Evolutionary conservation across 2,888 invertebrate genomes (phyloP), one percentile per base, ranked within the genome.

Genomic region (Eueremaeus valkanovi): DNA sequence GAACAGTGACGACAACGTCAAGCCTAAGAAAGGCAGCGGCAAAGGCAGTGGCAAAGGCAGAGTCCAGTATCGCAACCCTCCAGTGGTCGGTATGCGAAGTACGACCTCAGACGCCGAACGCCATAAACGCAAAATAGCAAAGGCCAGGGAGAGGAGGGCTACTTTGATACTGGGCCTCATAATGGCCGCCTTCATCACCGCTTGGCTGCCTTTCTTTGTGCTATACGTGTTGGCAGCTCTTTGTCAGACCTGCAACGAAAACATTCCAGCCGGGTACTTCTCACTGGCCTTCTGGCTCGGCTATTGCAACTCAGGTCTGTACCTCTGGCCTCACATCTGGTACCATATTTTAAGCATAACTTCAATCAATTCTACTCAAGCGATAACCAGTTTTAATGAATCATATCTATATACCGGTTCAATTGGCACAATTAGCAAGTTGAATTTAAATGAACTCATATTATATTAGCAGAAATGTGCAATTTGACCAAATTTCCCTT

Each of bases 121-220:
- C 79, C 95, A 96, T 83, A 95, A 95, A 85, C 88, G 94, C 76
- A 88, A 95, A 81, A 87, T 97, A 81, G 96, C 96, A 0, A 88
- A 95, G 79, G 95, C 96, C 81, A 93, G 95, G 83, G 98, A 99
- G 85, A 92, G 98, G 81, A 87, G 98, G 66, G 98, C 99, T 1
- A 98, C 97, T 0, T 86, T 99, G 31, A 96, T 99, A 79, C 86
- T 99, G 79, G 98, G 98, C 51, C 88, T 99, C 77, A 97, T 99
- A 80, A 95, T 99, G 93, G 96, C 95, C 78, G 95, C 96, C 80
- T 99, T 99, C 84, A 97, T 98, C 81, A 91, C 95, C 76, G 96
- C 96, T 83, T 97, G 98, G 98, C 86, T 98, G 82, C 98, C 98
- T 0, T 99, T 99, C 85, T 99, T 98, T 88, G 90, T 93, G 83